A percentile compares a stretch with the other conserved stretches of the same genome.
Conservation (phyloP, 2,113 vertebrate species). For the Mirounga angustirostris region DNA sequence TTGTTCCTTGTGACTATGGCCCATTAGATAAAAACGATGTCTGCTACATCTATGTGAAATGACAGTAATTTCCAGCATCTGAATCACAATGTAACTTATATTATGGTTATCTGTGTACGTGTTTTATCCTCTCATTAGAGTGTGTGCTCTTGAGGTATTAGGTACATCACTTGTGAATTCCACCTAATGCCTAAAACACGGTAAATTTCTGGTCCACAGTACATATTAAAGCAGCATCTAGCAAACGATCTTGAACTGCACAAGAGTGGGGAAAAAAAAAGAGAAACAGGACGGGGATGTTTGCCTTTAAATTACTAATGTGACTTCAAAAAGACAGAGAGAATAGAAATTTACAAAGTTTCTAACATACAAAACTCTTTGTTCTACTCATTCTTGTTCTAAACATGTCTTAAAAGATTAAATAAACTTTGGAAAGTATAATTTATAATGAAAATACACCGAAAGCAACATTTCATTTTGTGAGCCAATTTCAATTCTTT, state of each 20-base stretch:
- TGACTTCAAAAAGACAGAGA: constrained; percentile 41
- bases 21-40: background rate
- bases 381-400: background rate
- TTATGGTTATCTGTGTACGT: background rate
- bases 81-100: background rate
- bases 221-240: constrained; percentile 48
- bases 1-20: background rate
- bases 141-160: background rate
- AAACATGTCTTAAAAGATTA: constrained; percentile 57
- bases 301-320: constrained; percentile 40
- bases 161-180: background rate
- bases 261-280: background rate
- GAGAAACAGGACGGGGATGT: background rate
- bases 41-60: background rate
- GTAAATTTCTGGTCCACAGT: background rate
- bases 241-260: background rate
- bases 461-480: constrained; percentile 56
- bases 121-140: background rate
- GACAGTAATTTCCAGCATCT: background rate
- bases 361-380: constrained; percentile 33
- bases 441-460: background rate
- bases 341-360: constrained; percentile 24
- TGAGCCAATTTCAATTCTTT: constrained; percentile 55
- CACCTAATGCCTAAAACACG: background rate
- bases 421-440: constrained; percentile 6